Evolutionary conservation across 2,797 vertebrate species (phyloP), one percentile per base, ranked within the genome.

Genomic region (Buphagus erythrorhynchus): DNA sequence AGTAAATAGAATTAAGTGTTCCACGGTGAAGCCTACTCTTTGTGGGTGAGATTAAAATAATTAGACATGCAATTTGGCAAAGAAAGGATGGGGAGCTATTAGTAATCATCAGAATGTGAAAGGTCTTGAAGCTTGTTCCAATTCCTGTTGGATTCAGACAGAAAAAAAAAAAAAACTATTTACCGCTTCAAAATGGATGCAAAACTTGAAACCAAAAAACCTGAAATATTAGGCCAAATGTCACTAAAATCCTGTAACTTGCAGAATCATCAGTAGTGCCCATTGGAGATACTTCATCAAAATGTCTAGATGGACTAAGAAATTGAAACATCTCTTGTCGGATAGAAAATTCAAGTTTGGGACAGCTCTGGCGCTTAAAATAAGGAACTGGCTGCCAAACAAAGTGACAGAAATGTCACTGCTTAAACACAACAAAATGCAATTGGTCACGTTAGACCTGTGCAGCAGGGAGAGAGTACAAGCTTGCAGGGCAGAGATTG

Each of bases 371-470:
- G 46, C 51, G 55, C 40, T 66, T 81, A 49, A 62, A 46, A n/a
- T 26, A 18, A 15, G 18, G 38, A 92, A 65, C 9, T 13, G 10
- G 7, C 28, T 91, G 20, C 65, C 38, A 61, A 51, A 45, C 9
- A 65, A 75, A 73, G 35, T 16, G 18, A 42, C 18, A 74, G 45
- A 88, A 88, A 74, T 31, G 14, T 75, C 51, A 84, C 31, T 49
- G 43, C 59, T 63, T 28, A 93, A 86, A 71, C 9, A 8, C 49
- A 68, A 40, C 69, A 76, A 46, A 78, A 68, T 10, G 10, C 42
- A 33, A 40, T 31, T 3, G 1, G n/a, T 40, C 11, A 29, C 0
- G 0, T 55, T 57, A 66, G 48, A 57, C 11, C 35, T 68, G 22
- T 5, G 38, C 40, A 88, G 72, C 54, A 81, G 49, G 46, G 72